phyloP scores from a whole-genome alignment of 2,113 vertebrate species.

The Osmerus mordax region DNA sequence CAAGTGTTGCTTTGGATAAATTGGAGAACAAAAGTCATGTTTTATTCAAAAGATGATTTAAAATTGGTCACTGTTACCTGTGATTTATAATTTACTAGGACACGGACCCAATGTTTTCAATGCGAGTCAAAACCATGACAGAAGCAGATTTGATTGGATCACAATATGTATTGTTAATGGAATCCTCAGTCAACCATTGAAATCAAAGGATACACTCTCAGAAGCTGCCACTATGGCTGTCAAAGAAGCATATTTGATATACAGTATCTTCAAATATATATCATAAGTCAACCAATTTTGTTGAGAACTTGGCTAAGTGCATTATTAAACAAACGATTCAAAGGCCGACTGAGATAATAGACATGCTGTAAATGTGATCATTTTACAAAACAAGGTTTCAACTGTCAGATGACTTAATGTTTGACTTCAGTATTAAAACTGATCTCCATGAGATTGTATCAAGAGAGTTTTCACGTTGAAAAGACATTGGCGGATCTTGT shows the following conservation, averaged over 20 bases:
- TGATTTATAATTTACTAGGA: constrained; percentile 36
- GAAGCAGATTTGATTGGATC: background rate
- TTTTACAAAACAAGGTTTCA: background rate
- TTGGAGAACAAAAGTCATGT: constrained; percentile 18
- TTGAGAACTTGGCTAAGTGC: background rate
- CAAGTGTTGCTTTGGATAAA: constrained; percentile 61
- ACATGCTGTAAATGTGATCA: constrained; percentile 15
- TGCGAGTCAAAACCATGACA: constrained; percentile 36
- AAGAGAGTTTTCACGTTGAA: constrained; percentile 70
- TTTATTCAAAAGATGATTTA: constrained; percentile 29
- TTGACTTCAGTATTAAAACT: constrained; percentile 54
- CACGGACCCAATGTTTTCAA: constrained; percentile 30
- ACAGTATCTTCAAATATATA: too few species aligned
- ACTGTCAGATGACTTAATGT: constrained; percentile 68
- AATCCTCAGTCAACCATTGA: constrained; percentile 46
- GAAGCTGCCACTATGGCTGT: too few species aligned
- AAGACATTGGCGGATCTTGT: constrained; percentile 68
- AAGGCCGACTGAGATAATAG: background rate
- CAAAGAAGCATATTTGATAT: too few species aligned
- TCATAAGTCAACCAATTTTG: too few species aligned
- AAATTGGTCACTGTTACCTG: constrained; percentile 27
- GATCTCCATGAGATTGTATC: constrained; percentile 71
- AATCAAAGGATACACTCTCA: background rate
- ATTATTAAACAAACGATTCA: background rate
- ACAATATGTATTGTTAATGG: constrained; percentile 41